phyloP scores from a whole-genome alignment of 92 coral and sea anemone species.

The Zoanthus solanderi region DNA sequence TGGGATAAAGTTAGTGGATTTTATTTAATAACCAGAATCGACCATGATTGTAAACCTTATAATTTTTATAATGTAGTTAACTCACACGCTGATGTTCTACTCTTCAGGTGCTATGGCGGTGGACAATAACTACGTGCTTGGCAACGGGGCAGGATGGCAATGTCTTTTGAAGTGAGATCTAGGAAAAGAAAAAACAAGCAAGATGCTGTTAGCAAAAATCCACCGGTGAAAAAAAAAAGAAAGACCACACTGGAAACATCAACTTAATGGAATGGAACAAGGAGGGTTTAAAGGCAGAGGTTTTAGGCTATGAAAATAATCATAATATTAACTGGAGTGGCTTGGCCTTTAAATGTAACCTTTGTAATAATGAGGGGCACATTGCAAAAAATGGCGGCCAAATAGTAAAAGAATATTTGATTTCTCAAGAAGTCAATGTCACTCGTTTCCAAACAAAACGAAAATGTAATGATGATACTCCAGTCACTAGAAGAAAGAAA shows the following conservation, averaged over 20 bases:
- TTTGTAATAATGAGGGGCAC: neutral
- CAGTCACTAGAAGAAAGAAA: no score
- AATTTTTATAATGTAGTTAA: neutral
- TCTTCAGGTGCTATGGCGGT: slow-evolving; percentile 43
- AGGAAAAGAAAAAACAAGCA: no score
- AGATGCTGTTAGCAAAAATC: neutral
- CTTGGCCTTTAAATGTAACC: no score
- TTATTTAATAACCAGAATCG: no score
- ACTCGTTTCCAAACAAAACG: no score
- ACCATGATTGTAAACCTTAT: neutral
- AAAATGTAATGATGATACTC: no score
- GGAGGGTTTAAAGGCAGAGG: slow-evolving; percentile 52
- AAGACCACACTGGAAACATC: slow-evolving; percentile 59
- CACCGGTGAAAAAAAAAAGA: neutral
- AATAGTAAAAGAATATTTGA: no score
- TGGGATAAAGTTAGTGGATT: no score
- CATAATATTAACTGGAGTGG: slow-evolving; percentile 48
- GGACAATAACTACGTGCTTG: slow-evolving; percentile 43
- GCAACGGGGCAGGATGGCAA: slow-evolving; percentile 40
- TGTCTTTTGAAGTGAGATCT: slow-evolving; percentile 29
- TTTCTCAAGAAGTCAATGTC: no score
- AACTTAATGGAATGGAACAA: slow-evolving; percentile 54
- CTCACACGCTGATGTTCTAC: no score
- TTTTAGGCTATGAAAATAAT: slow-evolving; percentile 47
- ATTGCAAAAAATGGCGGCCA: neutral